phyloP scores from a whole-genome alignment of 2,113 vertebrate genomes.

The Hippocampus mohnikei region DNA sequence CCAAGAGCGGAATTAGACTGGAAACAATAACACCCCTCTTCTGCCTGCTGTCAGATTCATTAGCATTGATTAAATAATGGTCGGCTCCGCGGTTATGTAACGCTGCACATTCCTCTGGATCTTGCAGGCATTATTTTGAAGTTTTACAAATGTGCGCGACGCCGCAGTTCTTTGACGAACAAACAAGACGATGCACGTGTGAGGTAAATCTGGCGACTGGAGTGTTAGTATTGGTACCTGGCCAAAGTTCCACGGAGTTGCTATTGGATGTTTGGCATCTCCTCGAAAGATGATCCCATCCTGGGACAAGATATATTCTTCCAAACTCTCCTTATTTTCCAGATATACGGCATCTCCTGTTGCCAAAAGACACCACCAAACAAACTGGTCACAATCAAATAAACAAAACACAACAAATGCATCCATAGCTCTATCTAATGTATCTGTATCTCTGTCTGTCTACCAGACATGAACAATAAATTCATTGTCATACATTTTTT shows the following conservation, averaged over 20 bases:
- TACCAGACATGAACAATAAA: too few relatives aligned
- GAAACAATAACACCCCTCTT: background rate
- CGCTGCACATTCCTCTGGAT: background rate
- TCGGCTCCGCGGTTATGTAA: background rate
- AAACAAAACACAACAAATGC: too few relatives aligned
- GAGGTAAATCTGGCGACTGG: background rate
- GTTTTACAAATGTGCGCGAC: background rate
- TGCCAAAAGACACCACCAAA: constrained; percentile 22
- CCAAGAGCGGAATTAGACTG: constrained; percentile 1
- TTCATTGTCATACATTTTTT: too few relatives aligned
- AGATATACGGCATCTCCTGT: constrained; percentile 84
- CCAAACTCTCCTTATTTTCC: constrained; percentile 66
- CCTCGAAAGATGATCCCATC: constrained; percentile 86
- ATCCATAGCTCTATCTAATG: too few relatives aligned
- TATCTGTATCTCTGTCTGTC: too few relatives aligned
- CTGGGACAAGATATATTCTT: constrained; percentile 84
- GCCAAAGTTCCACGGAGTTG: constrained; percentile 84
- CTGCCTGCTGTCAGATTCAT: background rate
- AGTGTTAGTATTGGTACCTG: constrained; percentile 80
- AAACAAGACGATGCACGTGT: background rate
- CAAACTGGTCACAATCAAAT: background rate
- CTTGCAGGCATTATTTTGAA: background rate
- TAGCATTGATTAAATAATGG: background rate
- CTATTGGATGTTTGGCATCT: constrained; percentile 55
- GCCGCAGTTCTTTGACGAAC: background rate